Conservation (phyloP, 1,140 invertebrate genomes). For the Anadara kagoshimensis region DNA sequence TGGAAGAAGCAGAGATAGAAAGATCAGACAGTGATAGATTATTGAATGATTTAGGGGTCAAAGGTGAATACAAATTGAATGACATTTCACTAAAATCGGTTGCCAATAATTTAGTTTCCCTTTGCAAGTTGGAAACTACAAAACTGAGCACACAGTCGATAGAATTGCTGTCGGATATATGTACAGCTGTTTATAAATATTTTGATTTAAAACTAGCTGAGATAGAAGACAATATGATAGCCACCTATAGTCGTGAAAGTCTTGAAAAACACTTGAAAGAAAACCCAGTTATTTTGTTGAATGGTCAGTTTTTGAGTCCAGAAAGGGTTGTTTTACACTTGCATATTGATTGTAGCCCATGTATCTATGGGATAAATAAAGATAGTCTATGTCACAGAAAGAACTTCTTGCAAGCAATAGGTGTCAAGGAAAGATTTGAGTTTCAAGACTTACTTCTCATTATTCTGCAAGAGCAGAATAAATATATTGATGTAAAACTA, state of each 20-base stretch:
- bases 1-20: too few relatives aligned
- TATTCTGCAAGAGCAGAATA: constrained; percentile 7
- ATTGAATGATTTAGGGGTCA: not conserved
- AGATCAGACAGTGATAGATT: too few relatives aligned
- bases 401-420: constrained; percentile 24
- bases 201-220: too few relatives aligned
- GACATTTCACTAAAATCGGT: constrained; percentile 31
- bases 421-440: constrained; percentile 34
- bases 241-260: not conserved
- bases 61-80: constrained; percentile 4
- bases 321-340: constrained; percentile 23
- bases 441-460: constrained; percentile 1
- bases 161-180: too few relatives aligned
- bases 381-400: not conserved
- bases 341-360: constrained; percentile 39
- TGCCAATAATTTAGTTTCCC: constrained; percentile 23
- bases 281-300: constrained; percentile 24
- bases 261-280: constrained; percentile 17
- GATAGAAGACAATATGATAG: not conserved
- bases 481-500: not conserved
- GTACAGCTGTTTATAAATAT: too few relatives aligned
- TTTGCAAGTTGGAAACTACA: constrained; percentile 18
- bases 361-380: constrained; percentile 35
- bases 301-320: constrained; percentile 27
- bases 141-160: too few relatives aligned